Conservation (phyloP, 2,113 vertebrate species). For the Heterotis niloticus region DNA sequence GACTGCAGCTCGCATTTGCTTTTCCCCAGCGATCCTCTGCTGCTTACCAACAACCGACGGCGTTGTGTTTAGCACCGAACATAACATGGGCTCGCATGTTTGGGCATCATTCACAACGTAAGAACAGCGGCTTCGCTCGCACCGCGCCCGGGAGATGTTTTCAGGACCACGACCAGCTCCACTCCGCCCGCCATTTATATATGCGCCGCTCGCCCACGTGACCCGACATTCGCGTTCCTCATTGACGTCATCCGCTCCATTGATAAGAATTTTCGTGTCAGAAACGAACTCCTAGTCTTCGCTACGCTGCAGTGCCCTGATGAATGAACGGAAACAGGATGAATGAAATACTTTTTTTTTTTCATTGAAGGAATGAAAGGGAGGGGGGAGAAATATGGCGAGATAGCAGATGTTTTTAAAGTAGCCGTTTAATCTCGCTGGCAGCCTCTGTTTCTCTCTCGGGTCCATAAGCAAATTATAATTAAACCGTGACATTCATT, state of each 20-base stretch:
- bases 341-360: conserved; percentile 75
- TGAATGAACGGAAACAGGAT: conserved; percentile 76
- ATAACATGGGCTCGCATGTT: conserved; percentile 47
- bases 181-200: conserved; percentile 70
- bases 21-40: conserved; percentile 22
- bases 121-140: not conserved
- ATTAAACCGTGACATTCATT: conserved; percentile 17
- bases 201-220: conserved; percentile 60
- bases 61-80: conserved; percentile 39
- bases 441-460: conserved; percentile 6
- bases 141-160: conserved; percentile 60
- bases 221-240: conserved; percentile 44
- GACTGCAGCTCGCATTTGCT: not conserved
- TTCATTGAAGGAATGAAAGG: conserved; percentile 54
- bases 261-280: conserved; percentile 76
- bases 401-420: conserved; percentile 20
- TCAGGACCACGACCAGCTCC: conserved; percentile 72
- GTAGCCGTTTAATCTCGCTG: conserved; percentile 15
- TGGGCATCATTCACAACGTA: conserved; percentile 32
- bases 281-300: conserved; percentile 66
- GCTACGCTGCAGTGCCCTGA: conserved; percentile 68
- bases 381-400: conserved; percentile 45
- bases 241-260: conserved; percentile 71
- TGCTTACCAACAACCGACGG: conserved; percentile 35
- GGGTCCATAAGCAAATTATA: conserved; percentile 16